Conservation (phyloP, 2,888 invertebrate species). For the Lycaena phlaeas region DNA sequence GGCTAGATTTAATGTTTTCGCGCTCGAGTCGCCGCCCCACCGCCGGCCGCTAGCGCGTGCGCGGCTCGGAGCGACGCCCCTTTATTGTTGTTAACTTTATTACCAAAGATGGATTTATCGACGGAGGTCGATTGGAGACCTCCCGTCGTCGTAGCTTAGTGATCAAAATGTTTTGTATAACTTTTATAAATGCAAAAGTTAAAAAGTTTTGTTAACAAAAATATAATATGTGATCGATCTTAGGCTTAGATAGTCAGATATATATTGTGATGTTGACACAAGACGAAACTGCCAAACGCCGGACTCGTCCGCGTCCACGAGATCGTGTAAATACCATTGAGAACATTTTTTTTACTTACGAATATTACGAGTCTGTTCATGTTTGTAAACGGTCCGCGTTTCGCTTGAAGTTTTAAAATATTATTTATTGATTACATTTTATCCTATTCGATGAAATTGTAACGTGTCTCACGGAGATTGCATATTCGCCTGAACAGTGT, state of each 20-base stretch:
- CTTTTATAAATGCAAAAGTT: slow-evolving; percentile 61
- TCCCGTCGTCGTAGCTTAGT: slow-evolving; percentile 58
- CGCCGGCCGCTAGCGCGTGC: slow-evolving; percentile 12
- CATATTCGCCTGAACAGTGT: slow-evolving; percentile 30
- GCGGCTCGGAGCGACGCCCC: slow-evolving; percentile 44
- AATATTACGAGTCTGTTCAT: neutral
- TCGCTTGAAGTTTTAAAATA: slow-evolving; percentile 9
- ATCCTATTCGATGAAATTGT: slow-evolving; percentile 16
- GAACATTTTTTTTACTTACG: slow-evolving; percentile 17
- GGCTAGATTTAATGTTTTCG: slow-evolving; percentile 10
- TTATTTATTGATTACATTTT: slow-evolving; percentile 13
- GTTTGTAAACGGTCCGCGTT: slow-evolving; percentile 6
- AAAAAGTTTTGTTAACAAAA: slow-evolving; percentile 54
- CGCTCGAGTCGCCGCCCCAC: slow-evolving; percentile 11
- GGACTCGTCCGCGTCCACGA: slow-evolving; percentile 19
- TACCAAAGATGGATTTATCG: slow-evolving; percentile 66
- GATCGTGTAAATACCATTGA: slow-evolving; percentile 28
- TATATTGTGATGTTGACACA: slow-evolving; percentile 23
- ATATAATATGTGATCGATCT: slow-evolving; percentile 59
- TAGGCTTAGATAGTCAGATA: slow-evolving; percentile 53
- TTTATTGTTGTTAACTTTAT: slow-evolving; percentile 61
- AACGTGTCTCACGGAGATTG: slow-evolving; percentile 24
- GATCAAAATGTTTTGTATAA: slow-evolving; percentile 59
- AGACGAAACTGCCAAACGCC: slow-evolving; percentile 27
- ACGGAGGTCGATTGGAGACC: slow-evolving; percentile 41